Base-by-base conservation (phyloP, 1,140 invertebrate genomes). In the Drosophila mojavensis region DNA sequence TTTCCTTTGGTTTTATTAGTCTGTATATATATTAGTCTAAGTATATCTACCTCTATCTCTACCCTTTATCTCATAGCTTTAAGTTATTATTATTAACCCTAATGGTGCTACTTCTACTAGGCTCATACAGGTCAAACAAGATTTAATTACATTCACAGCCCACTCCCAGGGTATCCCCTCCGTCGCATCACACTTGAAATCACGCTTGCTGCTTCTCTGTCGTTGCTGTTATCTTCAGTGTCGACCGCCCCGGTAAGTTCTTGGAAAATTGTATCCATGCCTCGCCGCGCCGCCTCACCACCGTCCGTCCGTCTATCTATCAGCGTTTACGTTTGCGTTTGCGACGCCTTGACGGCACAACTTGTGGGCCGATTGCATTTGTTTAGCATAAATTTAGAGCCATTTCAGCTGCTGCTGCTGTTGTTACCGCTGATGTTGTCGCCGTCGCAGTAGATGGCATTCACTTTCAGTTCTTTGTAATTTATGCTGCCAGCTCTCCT, bases 301-400 rank as follows among this genome's bases (percentile, higher is more conserved):
- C 20, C 20, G 20, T 43, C 13, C 13, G n/a, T 17, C 43, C 43
- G n/a, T 62, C 72, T 72, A 59, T 79, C 72, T 60, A 79, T 80
- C 73, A 61, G 62, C 65, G 41, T 24, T 71, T 58, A 51, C 53
- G 61, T 10, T 36, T 36, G 33, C 33, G 33, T 24, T 71, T 58
- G 60, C 53, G 61, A 51, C 54, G 66, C 58, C 63, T 60, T 67
- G 68, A 61, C 53, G 60, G 60, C 68, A 71, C 68, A 71, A 71
- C 55, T 73, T 67, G 26, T 67, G 67, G 55, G 50, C 64, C 47
- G 67, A 59, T 73, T 78, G 84, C 84, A 89, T 89, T 80, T 78
- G 74, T 56, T 89, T 84, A 84, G 71, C 84, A 89, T 88, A 89
- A 89, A 89, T 88, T 88, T 64, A 63, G 20, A 56, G 24, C 53